Conservation (phyloP, 2,888 invertebrate species). For the Synergus gifuensis region DNA sequence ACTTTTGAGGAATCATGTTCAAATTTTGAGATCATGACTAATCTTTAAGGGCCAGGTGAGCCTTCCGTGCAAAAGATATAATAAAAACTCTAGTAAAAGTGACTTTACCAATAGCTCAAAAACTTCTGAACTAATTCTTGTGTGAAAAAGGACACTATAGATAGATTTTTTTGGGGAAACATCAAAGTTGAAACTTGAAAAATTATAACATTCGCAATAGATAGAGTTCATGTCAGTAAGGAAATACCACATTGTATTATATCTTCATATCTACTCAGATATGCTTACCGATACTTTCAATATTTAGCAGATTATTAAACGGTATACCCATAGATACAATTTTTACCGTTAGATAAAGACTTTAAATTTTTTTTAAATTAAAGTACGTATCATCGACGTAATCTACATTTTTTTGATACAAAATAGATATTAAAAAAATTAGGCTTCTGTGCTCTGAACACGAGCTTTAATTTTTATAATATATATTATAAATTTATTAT, state of each 20-base stretch:
- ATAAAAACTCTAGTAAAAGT: slow-evolving; percentile 26
- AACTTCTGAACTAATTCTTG: slow-evolving; percentile 28
- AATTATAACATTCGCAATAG: slow-evolving; percentile 7
- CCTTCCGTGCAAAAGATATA: slow-evolving; percentile 16
- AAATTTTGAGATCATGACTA: slow-evolving; percentile 31
- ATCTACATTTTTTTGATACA: neutral
- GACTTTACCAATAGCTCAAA: slow-evolving; percentile 3
- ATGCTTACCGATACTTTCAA: neutral
- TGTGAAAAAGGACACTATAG: neutral
- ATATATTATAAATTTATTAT: neutral
- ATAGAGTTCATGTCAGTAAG: neutral
- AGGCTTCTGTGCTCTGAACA: neutral
- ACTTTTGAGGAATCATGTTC: slow-evolving; percentile 66
- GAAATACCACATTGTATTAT: neutral
- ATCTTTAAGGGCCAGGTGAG: slow-evolving; percentile 5
- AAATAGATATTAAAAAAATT: neutral
- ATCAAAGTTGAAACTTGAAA: neutral
- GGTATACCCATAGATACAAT: neutral
- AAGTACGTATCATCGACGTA: neutral
- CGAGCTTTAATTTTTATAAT: neutral
- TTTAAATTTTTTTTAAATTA: neutral
- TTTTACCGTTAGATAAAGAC: neutral
- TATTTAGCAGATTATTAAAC: slow-evolving; percentile 1
- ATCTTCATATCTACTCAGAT: neutral
- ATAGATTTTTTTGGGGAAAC: neutral